Conservation (phyloP, 2,797 vertebrate species). For the Mallotus villosus region DNA sequence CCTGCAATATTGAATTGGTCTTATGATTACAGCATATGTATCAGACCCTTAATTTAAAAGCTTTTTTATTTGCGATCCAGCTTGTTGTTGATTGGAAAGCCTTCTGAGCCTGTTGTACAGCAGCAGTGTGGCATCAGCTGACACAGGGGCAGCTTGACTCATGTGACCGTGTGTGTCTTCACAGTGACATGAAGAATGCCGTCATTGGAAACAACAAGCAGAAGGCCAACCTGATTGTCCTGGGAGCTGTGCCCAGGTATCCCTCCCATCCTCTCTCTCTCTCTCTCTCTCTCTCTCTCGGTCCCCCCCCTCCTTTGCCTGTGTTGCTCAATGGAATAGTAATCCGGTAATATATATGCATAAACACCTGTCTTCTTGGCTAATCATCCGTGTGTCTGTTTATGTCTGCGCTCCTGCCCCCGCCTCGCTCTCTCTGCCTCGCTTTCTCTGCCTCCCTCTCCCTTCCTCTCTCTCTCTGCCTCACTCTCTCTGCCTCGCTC, state of each 20-base stretch:
- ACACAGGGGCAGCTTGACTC: constrained; percentile 22
- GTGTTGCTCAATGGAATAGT: neutral
- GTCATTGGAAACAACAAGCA: constrained; percentile 99
- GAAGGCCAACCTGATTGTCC: constrained; percentile 99
- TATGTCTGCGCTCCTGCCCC: neutral
- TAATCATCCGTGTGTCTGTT: neutral
- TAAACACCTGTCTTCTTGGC: neutral
- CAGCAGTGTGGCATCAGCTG: neutral
- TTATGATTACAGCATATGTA: constrained; percentile 15
- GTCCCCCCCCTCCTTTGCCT: neutral
- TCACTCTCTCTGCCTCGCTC: neutral
- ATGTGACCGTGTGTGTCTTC: constrained; percentile 59
- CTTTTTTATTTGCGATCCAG: too few species aligned
- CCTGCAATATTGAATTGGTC: constrained; percentile 46
- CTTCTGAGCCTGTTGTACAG: too few species aligned
- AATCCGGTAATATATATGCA: too few species aligned
- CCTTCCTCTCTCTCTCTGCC: neutral
- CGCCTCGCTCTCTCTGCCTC: constrained; percentile 70
- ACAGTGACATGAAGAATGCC: constrained; percentile 99
- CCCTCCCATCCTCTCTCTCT: constrained; percentile 27
- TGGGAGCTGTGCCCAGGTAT: constrained; percentile 97
- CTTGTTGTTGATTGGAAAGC: too few species aligned
- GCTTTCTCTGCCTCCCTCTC: constrained; percentile 66
- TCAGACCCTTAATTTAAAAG: too few species aligned
- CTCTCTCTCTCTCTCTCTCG: neutral